Conservation (phyloP, 1,140 invertebrate species). For the Subanguina moxae region DNA sequence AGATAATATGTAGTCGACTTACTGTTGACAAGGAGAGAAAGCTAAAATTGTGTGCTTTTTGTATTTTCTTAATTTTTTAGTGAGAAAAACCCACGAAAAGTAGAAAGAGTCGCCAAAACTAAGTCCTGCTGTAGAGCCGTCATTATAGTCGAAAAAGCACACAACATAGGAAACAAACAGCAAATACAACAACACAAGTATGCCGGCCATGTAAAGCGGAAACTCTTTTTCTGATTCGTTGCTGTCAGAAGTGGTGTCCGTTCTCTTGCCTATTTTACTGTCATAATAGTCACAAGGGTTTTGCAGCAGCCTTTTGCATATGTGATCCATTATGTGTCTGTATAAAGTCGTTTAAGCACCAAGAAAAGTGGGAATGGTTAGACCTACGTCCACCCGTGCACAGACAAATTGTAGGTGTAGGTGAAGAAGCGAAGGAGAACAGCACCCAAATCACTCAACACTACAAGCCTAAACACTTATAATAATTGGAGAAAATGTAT, state of each 20-base stretch:
- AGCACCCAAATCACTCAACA: conserved; percentile 35
- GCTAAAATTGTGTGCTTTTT: background rate
- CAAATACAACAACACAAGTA: conserved; percentile 31
- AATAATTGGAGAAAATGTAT: no score
- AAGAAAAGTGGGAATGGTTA: background rate
- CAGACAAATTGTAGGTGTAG: conserved; percentile 16
- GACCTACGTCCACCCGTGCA: conserved; percentile 7
- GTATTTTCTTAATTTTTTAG: background rate
- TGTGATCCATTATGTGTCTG: no score
- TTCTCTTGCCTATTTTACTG: no score
- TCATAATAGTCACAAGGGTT: no score
- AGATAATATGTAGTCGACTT: background rate
- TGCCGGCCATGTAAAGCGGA: conserved; percentile 25
- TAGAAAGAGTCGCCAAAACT: conserved; percentile 31
- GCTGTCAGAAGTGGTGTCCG: no score
- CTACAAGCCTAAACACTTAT: conserved; percentile 23
- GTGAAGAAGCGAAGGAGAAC: conserved; percentile 31
- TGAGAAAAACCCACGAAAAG: conserved; percentile 26
- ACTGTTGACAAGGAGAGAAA: conserved; percentile 18
- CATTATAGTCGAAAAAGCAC: conserved; percentile 24
- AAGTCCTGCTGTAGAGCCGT: conserved; percentile 12
- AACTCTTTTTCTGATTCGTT: conserved; percentile 5
- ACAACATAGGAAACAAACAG: conserved; percentile 25
- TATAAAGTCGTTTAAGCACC: no score
- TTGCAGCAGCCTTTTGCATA: no score